Conservation (phyloP, 2,797 vertebrate genomes). For the Bovichtus diacanthus region DNA sequence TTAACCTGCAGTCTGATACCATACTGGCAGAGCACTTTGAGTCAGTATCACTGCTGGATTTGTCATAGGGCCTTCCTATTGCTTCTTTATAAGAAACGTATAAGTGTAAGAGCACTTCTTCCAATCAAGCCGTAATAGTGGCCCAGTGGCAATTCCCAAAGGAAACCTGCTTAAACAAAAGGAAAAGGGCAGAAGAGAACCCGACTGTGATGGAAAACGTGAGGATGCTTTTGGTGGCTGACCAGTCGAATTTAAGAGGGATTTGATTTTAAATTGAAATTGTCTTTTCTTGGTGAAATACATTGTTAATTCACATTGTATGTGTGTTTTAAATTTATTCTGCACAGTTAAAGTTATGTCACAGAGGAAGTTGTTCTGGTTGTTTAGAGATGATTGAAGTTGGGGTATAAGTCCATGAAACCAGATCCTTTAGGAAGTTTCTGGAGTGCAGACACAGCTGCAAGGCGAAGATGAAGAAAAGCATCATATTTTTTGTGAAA, state of each 20-base stretch:
- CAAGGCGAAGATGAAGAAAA: no score
- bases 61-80: neutral
- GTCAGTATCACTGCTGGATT: slow-evolving; percentile 1
- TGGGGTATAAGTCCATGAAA: neutral
- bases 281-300: neutral
- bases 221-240: neutral
- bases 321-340: neutral
- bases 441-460: slow-evolving; percentile 6
- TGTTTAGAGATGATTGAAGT: neutral
- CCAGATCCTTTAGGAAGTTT: neutral
- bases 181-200: slow-evolving; percentile 8
- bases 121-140: neutral
- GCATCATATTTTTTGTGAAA: slow-evolving; percentile 13
- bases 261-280: neutral
- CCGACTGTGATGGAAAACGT: slow-evolving; percentile 11
- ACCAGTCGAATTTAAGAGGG: neutral
- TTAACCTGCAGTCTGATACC: slow-evolving; percentile 62
- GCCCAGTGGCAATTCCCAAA: neutral
- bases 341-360: neutral
- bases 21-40: no score
- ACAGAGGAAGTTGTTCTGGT: slow-evolving; percentile 7
- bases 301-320: neutral
- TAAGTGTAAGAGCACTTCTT: slow-evolving; percentile 13
- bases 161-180: neutral
- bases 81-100: slow-evolving; percentile 10